Evolutionary conservation across 2,797 vertebrate species (phyloP), one percentile per base, ranked within the genome.

Genomic region (Peromyscus eremicus): DNA sequence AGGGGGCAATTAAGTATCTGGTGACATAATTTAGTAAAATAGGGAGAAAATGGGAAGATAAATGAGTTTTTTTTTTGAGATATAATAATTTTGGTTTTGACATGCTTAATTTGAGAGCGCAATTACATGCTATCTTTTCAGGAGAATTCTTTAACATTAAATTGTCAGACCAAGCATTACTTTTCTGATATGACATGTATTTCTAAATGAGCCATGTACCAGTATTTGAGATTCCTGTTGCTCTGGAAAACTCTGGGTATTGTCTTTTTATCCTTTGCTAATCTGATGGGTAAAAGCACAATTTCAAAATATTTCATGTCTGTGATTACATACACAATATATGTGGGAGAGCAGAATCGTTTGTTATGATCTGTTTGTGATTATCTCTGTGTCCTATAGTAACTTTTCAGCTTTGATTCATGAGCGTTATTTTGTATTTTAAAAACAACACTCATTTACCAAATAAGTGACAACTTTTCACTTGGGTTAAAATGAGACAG

Each of bases 401-500:
- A 81, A 55, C 43, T 70, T 85, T 64, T 46, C 62, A 46, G 34
- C 77, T 94, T 25, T 88, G 80, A 81, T 60, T 90, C 85, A 46
- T 73, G 46, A 40, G 17, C 60, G 43, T 71, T 86, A 64, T 43
- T 91, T 92, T 27, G 40, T 90, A 46, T 86, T 49, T 75, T 75
- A 89, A 43, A 83, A 89, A 93, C 8, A 79, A 89, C 46, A 73
- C 77, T 64, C 10, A 34, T 83, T 94, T 92, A 87, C 32, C 66
- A 83, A 80, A 29, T 90, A 75, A 49, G n/a, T 83, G 89, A 46
- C 64, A 88, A 34, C 37, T 94, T 87, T 92, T 64, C 12, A 77
- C 89, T 85, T 94, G 66, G 1, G 13, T 87, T 94, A 68, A 43
- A 27, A 79, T 80, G 29, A 34, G 19, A 23, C 62, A 57, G 87